These are phyloP conservation scores for Ciona savignyi DNA, from an alignment of 23 tunicate species.

Conservation along the genomic window DNA sequence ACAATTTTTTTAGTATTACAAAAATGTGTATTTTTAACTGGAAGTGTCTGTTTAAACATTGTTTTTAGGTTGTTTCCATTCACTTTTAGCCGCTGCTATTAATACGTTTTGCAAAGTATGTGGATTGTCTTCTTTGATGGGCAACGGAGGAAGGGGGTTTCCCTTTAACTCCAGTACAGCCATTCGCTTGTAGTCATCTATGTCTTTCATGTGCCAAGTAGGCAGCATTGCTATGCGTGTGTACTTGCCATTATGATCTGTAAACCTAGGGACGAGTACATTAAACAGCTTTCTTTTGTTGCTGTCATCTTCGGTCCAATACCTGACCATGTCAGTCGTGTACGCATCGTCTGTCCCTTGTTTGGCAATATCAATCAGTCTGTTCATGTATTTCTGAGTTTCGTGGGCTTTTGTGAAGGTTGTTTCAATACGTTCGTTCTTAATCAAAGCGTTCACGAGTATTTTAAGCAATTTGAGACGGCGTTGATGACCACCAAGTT, in stretches of 20 bases:
- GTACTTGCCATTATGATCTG: conserved; percentile 28
- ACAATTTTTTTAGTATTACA: background rate
- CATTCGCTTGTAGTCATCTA: conserved; percentile 4
- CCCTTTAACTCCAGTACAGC: conserved; percentile 91
- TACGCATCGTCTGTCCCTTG: conserved; percentile 47
- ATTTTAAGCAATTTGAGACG: conserved; percentile 39
- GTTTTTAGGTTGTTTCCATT: conserved; percentile 22
- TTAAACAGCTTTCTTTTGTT: conserved; percentile 47
- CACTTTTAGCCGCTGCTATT: conserved; percentile 70
- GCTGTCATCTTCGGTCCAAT: conserved; percentile 46
- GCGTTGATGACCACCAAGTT: conserved; percentile 35
- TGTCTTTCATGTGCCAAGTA: conserved; percentile 5
- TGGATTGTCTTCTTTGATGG: conserved; percentile 71
- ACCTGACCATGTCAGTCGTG: conserved; percentile 70
- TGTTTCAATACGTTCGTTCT: conserved; percentile 77
- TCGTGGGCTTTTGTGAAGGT: conserved; percentile 72
- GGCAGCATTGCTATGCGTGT: conserved; percentile 70
- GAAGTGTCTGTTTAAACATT: background rate
- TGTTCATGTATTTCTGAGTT: conserved; percentile 79
- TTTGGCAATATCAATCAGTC: conserved; percentile 82
- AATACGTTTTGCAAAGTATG: conserved; percentile 83
- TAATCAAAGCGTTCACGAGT: conserved; percentile 57
- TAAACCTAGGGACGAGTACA: conserved; percentile 62
- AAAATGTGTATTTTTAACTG: too few species aligned
- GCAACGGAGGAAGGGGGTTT: conserved; percentile 90